Conservation (phyloP, 2,797 vertebrate species). For the Columba guinea region DNA sequence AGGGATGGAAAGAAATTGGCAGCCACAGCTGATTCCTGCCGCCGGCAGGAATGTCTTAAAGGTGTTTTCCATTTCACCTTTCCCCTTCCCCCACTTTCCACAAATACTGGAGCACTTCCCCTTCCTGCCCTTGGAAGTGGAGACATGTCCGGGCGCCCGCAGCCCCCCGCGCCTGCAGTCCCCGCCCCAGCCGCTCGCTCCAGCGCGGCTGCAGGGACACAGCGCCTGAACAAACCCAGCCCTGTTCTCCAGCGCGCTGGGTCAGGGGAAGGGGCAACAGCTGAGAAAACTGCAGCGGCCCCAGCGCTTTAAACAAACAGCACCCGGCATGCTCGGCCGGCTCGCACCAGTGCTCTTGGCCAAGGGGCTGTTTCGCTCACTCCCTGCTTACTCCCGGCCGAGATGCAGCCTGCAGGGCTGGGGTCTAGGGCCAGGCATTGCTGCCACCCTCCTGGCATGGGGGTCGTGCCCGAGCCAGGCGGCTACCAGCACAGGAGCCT, state of each 20-base stretch:
- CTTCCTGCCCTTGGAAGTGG: conserved; percentile 44
- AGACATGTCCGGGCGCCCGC: neutral
- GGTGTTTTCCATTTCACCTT: conserved; percentile 6
- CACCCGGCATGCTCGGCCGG: neutral
- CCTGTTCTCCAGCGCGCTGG: conserved; percentile 49
- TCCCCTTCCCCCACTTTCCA: neutral
- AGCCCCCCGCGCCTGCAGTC: neutral
- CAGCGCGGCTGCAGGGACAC: neutral
- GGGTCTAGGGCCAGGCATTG: neutral
- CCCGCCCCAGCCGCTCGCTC: neutral
- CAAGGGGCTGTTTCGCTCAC: neutral
- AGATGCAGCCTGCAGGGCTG: neutral
- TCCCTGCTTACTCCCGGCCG: neutral
- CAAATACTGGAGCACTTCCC: conserved; percentile 6
- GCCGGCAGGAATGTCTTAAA: neutral
- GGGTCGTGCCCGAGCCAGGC: neutral
- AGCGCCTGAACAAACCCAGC: conserved; percentile 64
- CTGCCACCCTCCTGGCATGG: neutral
- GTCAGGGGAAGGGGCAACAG: conserved; percentile 46
- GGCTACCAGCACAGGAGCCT: neutral
- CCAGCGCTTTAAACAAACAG: conserved; percentile 5
- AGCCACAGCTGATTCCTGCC: neutral
- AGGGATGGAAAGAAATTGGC: neutral
- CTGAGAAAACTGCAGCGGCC: conserved; percentile 40
- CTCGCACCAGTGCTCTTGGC: neutral